Evolutionary conservation across 1,140 invertebrate genomes (phyloP).

Genomic region (Rhagoletis zephyria): DNA sequence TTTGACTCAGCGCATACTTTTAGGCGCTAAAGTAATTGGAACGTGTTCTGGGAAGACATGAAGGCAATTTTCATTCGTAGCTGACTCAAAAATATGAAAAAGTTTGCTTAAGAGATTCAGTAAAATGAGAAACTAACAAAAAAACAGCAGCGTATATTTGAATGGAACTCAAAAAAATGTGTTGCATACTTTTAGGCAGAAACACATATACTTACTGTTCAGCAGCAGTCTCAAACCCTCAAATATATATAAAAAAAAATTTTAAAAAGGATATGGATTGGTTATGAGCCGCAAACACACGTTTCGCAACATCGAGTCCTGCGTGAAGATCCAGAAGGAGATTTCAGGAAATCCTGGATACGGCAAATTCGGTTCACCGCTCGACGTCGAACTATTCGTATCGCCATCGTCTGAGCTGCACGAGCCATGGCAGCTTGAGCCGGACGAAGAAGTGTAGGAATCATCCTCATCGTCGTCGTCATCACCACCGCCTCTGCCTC

Average conservation of each 20-base stretch:
- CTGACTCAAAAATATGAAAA: no score
- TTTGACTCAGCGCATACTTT: background rate
- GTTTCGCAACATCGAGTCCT: constrained; percentile 87
- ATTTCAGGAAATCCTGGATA: constrained; percentile 91
- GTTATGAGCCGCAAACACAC: constrained; percentile 96
- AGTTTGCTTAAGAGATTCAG: no score
- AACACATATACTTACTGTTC: constrained; percentile 16
- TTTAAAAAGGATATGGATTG: constrained; percentile 97
- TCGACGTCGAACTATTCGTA: constrained; percentile 75
- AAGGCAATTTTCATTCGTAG: no score
- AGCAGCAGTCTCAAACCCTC: background rate
- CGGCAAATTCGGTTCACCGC: constrained; percentile 81
- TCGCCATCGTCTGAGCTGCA: constrained; percentile 77
- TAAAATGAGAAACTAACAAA: constrained; percentile 14
- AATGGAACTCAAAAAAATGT: background rate
- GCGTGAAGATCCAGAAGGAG: constrained; percentile 87
- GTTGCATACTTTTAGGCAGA: background rate
- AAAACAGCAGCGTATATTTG: background rate
- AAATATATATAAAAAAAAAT: background rate
- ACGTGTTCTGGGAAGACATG: background rate
- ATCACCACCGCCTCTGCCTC: background rate
- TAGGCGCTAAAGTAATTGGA: background rate
- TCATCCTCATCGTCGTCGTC: background rate
- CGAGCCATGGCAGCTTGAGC: constrained; percentile 71
- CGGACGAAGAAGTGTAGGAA: constrained; percentile 63